These are phyloP conservation scores for Timema podura DNA, from an alignment of 2,888 invertebrate species.

Conservation along the genomic window DNA sequence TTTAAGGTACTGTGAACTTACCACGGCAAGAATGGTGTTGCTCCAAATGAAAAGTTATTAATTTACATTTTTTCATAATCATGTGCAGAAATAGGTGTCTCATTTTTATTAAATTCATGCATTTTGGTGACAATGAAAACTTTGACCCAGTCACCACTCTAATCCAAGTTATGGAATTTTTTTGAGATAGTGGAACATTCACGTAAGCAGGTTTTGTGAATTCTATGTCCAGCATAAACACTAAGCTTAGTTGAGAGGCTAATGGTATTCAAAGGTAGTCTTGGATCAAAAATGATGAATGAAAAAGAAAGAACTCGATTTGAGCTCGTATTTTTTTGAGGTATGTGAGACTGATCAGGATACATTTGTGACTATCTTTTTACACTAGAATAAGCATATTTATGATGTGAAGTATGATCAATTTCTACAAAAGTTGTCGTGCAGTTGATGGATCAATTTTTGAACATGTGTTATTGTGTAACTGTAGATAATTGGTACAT, in stretches of 20 bases:
- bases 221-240: neutral
- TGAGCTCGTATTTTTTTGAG: neutral
- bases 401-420: neutral
- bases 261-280: neutral
- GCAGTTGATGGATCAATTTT: neutral
- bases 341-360: too few relatives aligned
- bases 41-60: too few relatives aligned
- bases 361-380: too few relatives aligned
- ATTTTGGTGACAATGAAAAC: too few relatives aligned
- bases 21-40: too few relatives aligned
- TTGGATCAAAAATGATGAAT: neutral
- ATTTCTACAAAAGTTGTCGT: neutral
- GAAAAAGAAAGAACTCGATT: neutral
- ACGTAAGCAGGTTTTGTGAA: neutral
- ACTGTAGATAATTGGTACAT: slow-evolving; percentile 9
- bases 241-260: too few relatives aligned
- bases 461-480: neutral
- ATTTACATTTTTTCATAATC: too few relatives aligned
- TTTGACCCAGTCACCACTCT: too few relatives aligned
- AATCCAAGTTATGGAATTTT: neutral
- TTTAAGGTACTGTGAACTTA: too few relatives aligned
- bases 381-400: neutral
- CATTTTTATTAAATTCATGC: too few relatives aligned
- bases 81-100: too few relatives aligned
- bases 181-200: neutral